Conservation (phyloP, 2,113 vertebrate genomes). For the Corynorhinus townsendii region DNA sequence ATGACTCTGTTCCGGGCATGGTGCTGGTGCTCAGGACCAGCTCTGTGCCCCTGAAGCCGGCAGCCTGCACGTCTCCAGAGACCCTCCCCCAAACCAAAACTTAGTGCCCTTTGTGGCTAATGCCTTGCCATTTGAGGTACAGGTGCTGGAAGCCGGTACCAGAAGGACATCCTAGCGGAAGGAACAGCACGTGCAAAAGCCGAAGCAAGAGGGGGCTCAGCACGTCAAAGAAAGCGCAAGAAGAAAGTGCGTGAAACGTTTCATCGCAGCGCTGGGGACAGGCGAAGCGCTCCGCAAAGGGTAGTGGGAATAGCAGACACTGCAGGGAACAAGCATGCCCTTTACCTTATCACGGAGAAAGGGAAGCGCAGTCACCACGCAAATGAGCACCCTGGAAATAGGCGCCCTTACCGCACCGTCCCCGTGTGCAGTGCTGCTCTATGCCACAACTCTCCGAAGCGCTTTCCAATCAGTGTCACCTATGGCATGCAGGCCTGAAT, state of each 20-base stretch:
- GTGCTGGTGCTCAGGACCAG: not conserved
- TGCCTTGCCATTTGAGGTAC: not conserved
- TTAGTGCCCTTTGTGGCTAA: not conserved
- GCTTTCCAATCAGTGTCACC: too few relatives aligned
- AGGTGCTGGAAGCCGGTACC: not conserved
- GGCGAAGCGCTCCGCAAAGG: not conserved
- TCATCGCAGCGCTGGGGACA: rapidly evolving
- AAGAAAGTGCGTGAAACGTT: too few relatives aligned
- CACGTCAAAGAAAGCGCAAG: too few relatives aligned
- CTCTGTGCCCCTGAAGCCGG: not conserved
- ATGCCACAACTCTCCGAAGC: not conserved
- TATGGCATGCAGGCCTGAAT: not conserved
- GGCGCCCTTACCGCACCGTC: not conserved
- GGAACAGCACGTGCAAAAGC: not conserved
- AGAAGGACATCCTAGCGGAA: not conserved
- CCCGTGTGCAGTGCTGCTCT: rapidly evolving
- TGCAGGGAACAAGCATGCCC: not conserved
- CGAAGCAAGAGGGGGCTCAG: not conserved
- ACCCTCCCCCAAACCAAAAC: not conserved
- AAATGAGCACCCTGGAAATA: not conserved
- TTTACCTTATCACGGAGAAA: rapidly evolving
- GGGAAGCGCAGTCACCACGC: too few relatives aligned
- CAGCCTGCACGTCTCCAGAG: not conserved
- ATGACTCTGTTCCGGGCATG: not conserved
- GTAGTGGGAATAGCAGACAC: rapidly evolving